Evolutionary conservation across 1,140 invertebrate species (phyloP).

Genomic region (Caerostris extrusa): DNA sequence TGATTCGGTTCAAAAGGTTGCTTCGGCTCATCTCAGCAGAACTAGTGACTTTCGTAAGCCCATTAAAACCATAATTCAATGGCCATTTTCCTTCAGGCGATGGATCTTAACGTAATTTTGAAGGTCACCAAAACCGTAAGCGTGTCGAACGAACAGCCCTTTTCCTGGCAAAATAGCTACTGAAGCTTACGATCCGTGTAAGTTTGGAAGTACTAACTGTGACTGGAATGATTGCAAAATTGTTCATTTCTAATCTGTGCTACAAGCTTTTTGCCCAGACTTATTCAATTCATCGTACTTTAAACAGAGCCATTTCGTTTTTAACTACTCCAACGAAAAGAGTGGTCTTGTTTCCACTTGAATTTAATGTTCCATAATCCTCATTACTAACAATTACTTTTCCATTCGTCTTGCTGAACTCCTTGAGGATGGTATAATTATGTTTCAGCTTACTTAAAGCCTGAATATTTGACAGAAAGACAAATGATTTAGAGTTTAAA

Average conservation of each 20-base stretch:
- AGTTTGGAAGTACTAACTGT: constrained; percentile 48
- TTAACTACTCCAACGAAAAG: too few species aligned
- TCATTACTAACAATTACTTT: too few species aligned
- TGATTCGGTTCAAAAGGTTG: background rate
- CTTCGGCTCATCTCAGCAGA: constrained; percentile 20
- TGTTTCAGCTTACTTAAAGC: too few species aligned
- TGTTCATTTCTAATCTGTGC: background rate
- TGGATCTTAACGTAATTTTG: constrained; percentile 57
- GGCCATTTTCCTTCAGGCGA: constrained; percentile 34
- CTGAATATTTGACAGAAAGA: too few species aligned
- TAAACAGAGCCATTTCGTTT: background rate
- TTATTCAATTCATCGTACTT: background rate
- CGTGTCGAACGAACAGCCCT: constrained; percentile 69
- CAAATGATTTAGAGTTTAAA: too few species aligned
- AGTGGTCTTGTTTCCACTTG: too few species aligned
- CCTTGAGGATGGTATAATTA: too few species aligned
- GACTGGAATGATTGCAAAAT: constrained; percentile 55
- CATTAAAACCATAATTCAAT: constrained; percentile 44
- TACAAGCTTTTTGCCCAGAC: background rate
- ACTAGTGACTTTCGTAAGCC: constrained; percentile 44
- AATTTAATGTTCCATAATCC: too few species aligned
- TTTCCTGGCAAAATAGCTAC: constrained; percentile 40
- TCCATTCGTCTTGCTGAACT: too few species aligned
- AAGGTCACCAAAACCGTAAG: constrained; percentile 68
- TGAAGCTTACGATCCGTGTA: constrained; percentile 64